phyloP scores from a whole-genome alignment of 1,140 invertebrate genomes.

The Anoplophora glabripennis region DNA sequence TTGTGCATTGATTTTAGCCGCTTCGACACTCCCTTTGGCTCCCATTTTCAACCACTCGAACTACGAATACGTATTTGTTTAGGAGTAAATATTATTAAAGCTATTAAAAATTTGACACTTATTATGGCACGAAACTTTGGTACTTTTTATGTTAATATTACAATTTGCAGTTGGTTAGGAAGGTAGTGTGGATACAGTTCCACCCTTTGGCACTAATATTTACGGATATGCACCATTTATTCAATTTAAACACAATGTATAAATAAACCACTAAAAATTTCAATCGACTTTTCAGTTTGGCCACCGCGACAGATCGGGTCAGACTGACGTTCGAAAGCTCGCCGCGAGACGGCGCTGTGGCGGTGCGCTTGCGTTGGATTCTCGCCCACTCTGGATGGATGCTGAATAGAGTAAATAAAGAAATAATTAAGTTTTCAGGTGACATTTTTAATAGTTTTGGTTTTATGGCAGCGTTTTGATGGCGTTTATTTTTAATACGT shows the following conservation, averaged over 20 bases:
- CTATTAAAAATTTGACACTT: constrained; percentile 14
- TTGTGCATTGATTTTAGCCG: constrained; percentile 69
- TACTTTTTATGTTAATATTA: background rate
- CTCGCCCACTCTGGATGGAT: constrained; percentile 22
- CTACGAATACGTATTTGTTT: background rate
- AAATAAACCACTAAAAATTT: constrained; percentile 12
- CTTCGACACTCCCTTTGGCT: constrained; percentile 71
- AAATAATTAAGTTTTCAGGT: constrained; percentile 28
- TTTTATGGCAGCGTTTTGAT: constrained; percentile 1
- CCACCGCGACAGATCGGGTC: constrained; percentile 39
- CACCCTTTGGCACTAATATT: background rate
- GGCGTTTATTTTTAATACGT: background rate
- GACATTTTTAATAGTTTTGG: constrained; percentile 26
- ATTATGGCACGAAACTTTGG: background rate
- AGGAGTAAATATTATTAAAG: background rate
- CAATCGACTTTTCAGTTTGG: constrained; percentile 18
- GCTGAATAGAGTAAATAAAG: constrained; percentile 21
- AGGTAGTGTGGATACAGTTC: background rate
- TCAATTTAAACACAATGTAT: background rate
- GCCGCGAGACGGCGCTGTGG: constrained; percentile 34
- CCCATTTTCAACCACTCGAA: constrained; percentile 52
- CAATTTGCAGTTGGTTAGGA: background rate
- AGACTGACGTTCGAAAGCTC: constrained; percentile 39
- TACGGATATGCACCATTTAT: background rate
- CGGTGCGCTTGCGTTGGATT: constrained; percentile 30